Percentiles rank a stretch among this genome's conserved stretches.
Conservation (phyloP, 2,888 invertebrate genomes). For the Drosophila pseudotakahashii region DNA sequence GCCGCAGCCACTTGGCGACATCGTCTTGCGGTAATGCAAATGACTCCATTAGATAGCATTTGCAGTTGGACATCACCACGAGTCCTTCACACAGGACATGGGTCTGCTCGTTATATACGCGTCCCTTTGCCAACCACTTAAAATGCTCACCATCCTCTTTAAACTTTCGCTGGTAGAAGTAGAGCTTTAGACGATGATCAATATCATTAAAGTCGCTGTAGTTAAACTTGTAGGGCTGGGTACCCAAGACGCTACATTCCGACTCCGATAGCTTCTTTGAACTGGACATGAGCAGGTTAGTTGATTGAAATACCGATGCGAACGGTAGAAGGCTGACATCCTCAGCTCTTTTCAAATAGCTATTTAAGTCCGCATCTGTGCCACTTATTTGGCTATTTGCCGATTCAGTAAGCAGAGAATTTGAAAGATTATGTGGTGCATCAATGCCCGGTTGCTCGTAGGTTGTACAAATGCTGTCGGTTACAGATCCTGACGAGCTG, state of each 20-base stretch:
- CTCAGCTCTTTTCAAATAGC: slow-evolving; percentile 55
- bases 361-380: slow-evolving; percentile 22
- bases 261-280: slow-evolving; percentile 79
- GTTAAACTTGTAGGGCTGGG: slow-evolving; percentile 85
- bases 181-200: slow-evolving; percentile 87
- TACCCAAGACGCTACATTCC: slow-evolving; percentile 54
- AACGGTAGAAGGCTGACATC: slow-evolving; percentile 59
- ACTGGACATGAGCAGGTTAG: slow-evolving; percentile 84
- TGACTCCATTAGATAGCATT: slow-evolving; percentile 85
- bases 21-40: slow-evolving; percentile 85
- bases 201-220: slow-evolving; percentile 86
- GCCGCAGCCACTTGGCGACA: slow-evolving; percentile 85
- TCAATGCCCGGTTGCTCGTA: slow-evolving; percentile 85
- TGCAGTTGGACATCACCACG: slow-evolving; percentile 85
- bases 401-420: slow-evolving; percentile 39
- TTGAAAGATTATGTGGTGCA: slow-evolving; percentile 41
- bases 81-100: slow-evolving; percentile 84
- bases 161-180: slow-evolving; percentile 86
- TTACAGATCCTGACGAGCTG: slow-evolving; percentile 87
- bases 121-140: slow-evolving; percentile 85
- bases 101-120: slow-evolving; percentile 84
- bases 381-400: slow-evolving; percentile 15
- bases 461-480: slow-evolving; percentile 87
- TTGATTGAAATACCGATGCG: slow-evolving; percentile 85
- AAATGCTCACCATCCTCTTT: slow-evolving; percentile 86